Evolutionary conservation across 2,888 invertebrate species (phyloP).

Genomic region (Apocheima hispidaria): DNA sequence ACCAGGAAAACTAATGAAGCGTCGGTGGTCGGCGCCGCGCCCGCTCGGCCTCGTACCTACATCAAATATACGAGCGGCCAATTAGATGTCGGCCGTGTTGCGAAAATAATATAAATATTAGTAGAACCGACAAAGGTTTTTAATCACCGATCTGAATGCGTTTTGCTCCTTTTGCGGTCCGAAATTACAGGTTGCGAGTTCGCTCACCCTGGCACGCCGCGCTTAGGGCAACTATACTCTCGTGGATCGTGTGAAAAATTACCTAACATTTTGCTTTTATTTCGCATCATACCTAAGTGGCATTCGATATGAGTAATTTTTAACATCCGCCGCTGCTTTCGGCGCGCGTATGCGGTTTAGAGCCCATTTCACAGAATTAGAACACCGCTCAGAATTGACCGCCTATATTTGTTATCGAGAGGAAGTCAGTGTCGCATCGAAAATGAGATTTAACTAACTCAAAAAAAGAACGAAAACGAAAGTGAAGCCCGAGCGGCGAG

Average conservation of each 20-base stretch:
- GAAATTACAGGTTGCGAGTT: conserved; percentile 84
- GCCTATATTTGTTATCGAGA: conserved; percentile 9
- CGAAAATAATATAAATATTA: conserved; percentile 86
- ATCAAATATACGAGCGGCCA: conserved; percentile 77
- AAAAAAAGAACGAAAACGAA: conserved; percentile 75
- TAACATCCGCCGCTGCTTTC: conserved; percentile 63
- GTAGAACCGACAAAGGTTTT: conserved; percentile 87
- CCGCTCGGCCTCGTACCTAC: conserved; percentile 62
- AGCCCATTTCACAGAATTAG: conserved; percentile 35
- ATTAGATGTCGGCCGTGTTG: conserved; percentile 85
- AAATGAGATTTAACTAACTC: conserved; percentile 55
- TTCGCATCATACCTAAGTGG: conserved; percentile 73
- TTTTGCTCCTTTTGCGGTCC: conserved; percentile 85
- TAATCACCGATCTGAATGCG: conserved; percentile 83
- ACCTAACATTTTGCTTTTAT: conserved; percentile 80
- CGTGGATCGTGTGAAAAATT: conserved; percentile 85
- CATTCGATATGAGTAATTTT: conserved; percentile 80
- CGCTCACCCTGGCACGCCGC: conserved; percentile 80
- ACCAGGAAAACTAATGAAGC: conserved; percentile 83
- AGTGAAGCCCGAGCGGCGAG: conserved; percentile 52
- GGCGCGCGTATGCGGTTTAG: conserved; percentile 55
- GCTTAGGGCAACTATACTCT: conserved; percentile 84
- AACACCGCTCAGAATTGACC: neutral
- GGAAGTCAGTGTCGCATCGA: conserved; percentile 42
- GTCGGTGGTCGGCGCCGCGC: conserved; percentile 75